Percentiles rank a stretch among this genome's conserved stretches.
These are phyloP conservation scores for Spatula versicolor DNA, from an alignment of 2,797 vertebrate species.

Conservation along the genomic window DNA sequence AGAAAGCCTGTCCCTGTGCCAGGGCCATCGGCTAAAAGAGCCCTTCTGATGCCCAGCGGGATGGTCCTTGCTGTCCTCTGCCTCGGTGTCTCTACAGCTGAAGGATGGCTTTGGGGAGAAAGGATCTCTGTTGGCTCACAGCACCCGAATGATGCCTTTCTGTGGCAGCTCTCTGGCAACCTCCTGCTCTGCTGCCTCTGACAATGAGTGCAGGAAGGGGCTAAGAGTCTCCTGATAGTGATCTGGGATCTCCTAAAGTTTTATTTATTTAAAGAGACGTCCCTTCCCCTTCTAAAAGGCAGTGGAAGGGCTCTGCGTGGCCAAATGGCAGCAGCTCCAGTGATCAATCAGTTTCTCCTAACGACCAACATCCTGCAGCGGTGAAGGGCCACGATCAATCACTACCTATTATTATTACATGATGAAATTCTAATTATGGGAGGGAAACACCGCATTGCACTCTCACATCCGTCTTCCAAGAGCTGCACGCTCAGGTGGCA, in stretches of 20 bases:
- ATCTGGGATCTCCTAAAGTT: neutral
- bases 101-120: neutral
- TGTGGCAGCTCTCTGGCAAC: neutral
- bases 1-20: neutral
- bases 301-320: neutral
- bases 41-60: neutral
- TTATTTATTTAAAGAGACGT: neutral
- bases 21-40: neutral
- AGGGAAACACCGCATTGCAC: neutral
- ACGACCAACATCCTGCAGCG: neutral
- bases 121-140: neutral
- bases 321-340: neutral
- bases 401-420: conserved; percentile 13
- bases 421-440: conserved; percentile 18
- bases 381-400: conserved; percentile 27
- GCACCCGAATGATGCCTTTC: neutral
- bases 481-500: neutral
- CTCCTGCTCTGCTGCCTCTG: neutral
- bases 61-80: neutral
- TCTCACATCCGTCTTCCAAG: neutral
- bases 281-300: neutral
- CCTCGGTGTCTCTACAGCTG: neutral
- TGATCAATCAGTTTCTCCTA: conserved; percentile 21
- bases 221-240: neutral
- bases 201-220: neutral